Evolutionary conservation across 1,140 invertebrate genomes (phyloP).

Genomic region (Bombus impatiens): DNA sequence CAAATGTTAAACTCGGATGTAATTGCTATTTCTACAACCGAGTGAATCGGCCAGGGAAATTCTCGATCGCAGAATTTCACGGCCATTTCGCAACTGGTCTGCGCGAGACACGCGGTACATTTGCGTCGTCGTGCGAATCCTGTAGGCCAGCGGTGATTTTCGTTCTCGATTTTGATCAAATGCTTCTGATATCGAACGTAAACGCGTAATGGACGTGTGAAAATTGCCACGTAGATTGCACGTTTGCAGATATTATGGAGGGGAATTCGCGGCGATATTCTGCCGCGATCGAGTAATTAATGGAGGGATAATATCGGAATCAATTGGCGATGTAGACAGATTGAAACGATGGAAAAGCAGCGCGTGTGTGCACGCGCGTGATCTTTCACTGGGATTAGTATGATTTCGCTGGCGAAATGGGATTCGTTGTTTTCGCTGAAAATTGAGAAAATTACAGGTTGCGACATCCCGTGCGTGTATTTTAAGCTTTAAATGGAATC

Average conservation of each 20-base stretch:
- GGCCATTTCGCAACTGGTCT: not conserved
- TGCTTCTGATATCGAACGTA: too few relatives aligned
- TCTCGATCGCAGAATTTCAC: not conserved
- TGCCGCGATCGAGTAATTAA: constrained; percentile 9
- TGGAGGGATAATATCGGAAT: not conserved
- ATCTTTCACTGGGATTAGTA: not conserved
- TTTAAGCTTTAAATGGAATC: not conserved
- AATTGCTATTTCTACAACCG: constrained; percentile 6
- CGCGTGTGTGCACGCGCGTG: not conserved
- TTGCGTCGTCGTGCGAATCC: not conserved
- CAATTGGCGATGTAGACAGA: not conserved
- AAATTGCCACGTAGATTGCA: not conserved
- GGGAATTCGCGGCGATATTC: not conserved
- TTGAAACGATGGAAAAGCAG: not conserved
- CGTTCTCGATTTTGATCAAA: not conserved
- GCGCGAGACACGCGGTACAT: not conserved
- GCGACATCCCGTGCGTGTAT: not conserved
- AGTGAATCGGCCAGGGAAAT: too few relatives aligned
- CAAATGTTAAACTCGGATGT: not conserved
- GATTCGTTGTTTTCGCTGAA: not conserved
- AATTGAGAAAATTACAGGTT: not conserved
- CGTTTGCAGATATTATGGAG: not conserved
- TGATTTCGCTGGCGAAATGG: not conserved
- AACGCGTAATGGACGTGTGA: not conserved
- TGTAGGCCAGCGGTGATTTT: not conserved